Conservation (phyloP, 2,113 vertebrate species). For the Triplophysa tibetana region DNA sequence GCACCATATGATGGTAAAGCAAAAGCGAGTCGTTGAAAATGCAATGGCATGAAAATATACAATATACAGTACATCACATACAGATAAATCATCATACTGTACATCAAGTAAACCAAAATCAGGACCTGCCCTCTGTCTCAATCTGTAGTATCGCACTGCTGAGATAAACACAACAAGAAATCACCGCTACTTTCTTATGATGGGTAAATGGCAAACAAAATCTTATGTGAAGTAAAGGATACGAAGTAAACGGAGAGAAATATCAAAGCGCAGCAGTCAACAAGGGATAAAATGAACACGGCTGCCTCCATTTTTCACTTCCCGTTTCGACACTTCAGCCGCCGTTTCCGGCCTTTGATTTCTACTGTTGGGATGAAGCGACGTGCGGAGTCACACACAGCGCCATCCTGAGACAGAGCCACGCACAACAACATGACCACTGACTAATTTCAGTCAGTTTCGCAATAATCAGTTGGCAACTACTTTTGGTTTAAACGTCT, state of each 20-base stretch:
- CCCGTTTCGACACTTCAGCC: constrained; percentile 34
- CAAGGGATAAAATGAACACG: constrained; percentile 89
- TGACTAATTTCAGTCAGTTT: too few relatives aligned
- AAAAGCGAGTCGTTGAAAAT: neutral
- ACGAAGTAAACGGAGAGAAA: constrained; percentile 96
- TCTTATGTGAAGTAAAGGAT: constrained; percentile 77
- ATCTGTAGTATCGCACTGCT: neutral
- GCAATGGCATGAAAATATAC: neutral
- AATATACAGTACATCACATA: neutral
- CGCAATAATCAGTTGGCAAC: too few relatives aligned
- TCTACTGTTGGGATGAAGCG: neutral
- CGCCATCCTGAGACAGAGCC: neutral
- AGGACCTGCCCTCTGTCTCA: neutral
- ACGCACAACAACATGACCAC: too few relatives aligned
- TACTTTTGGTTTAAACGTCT: too few relatives aligned
- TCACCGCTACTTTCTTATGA: too few relatives aligned
- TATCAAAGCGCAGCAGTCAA: constrained; percentile 92
- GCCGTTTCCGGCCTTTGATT: constrained; percentile 1
- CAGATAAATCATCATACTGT: neutral
- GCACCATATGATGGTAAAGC: neutral
- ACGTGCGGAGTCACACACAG: neutral
- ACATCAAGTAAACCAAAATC: neutral
- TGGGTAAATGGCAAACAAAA: neutral
- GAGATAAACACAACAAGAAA: neutral
- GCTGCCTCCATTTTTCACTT: constrained; percentile 85